Evolutionary conservation across 2,888 invertebrate species (phyloP), one percentile per base, ranked within the genome.

Genomic region (Phengaris arion): DNA sequence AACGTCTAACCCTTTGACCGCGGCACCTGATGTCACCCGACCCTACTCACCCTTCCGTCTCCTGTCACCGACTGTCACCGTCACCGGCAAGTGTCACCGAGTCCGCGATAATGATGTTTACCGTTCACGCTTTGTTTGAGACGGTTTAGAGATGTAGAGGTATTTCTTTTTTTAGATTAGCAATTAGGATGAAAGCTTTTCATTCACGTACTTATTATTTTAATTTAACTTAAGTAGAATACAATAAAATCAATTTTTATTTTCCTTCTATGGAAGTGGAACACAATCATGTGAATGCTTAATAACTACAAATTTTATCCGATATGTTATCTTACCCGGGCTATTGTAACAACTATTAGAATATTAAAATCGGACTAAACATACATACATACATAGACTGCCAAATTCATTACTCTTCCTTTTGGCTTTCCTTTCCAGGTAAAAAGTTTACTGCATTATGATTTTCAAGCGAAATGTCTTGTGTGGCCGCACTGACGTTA

Each of bases 41-140:
- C 82, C 81, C 82, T 79, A 74, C 80, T 81, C 81, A 81, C 78
- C 77, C 78, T 77, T 78, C 82, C 78, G 80, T 82, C 82, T 82
- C 77, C 78, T 80, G 81, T 82, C 82, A 79, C 69, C 79, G 80
- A 77, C 78, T 77, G 81, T 81, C 80, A 68, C 78, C 59, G 59
- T 59, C 59, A 22, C 15, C 9, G 10, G 2, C 5, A 22, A 22
- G 59, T 59, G 78, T 80, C 80, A 81, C 79, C 77, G 79, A 75
- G 68, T 68, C 70, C 48, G 74, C 69, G 69, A 22, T 75, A 75
- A 75, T 76, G 59, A 73, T 75, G 69, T 76, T 74, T 76, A 64
- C 52, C 68, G 35, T 35, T 68, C 68, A 12, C 59, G 59, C 22
- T 59, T 59, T 59, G 59, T 59, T 59, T 59, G 22, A 59, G 59